Evolutionary conservation across 2,888 invertebrate genomes (phyloP).

Genomic region (Nipponacmea schrenckii): DNA sequence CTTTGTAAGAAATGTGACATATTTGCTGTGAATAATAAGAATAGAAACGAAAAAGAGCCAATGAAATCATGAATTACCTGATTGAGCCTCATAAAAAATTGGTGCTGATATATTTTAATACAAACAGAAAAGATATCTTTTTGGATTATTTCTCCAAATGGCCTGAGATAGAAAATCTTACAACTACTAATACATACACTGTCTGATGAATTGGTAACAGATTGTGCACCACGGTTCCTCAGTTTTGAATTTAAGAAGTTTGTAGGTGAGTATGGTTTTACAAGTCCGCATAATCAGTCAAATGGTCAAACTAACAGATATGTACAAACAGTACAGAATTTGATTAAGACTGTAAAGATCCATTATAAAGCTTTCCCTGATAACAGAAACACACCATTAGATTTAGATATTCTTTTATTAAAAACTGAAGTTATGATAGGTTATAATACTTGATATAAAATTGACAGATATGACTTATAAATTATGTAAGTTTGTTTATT

Average conservation of each 20-base stretch:
- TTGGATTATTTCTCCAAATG: constrained; percentile 26
- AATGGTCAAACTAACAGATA: background rate
- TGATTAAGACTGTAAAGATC: background rate
- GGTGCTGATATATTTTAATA: constrained; percentile 20
- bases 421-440: no score
- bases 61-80: constrained; percentile 16
- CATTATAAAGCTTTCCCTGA: background rate
- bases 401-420: no score
- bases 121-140: constrained; percentile 14
- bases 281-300: background rate
- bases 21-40: constrained; percentile 14
- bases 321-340: background rate
- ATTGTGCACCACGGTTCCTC: background rate
- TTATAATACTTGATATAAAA: no score
- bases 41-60: constrained; percentile 18
- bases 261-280: no score
- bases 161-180: constrained; percentile 16
- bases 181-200: constrained; percentile 10
- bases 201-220: background rate
- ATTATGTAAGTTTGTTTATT: no score
- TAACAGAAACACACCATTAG: background rate
- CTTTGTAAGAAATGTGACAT: constrained; percentile 14
- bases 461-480: no score
- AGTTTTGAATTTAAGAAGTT: background rate
- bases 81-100: constrained; percentile 20